Evolutionary conservation across 53 echinoderm and acorn worm species (phyloP).

Genomic region (Paracentrotus lividus): DNA sequence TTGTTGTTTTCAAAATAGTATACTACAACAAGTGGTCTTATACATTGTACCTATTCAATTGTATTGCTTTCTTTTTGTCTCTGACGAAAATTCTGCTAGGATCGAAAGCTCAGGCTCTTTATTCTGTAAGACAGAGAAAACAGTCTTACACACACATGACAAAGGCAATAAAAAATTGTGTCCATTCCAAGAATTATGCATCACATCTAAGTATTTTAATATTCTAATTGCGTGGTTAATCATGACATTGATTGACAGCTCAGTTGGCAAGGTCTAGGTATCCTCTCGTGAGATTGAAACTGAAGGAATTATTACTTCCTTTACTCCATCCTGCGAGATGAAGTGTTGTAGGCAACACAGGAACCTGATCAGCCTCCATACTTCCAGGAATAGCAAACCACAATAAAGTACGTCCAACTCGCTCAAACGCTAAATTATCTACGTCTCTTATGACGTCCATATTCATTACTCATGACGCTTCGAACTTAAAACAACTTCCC

Average conservation of each 20-base stretch:
- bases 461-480: neutral
- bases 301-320: neutral
- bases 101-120: no score
- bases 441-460: neutral
- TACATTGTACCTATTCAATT: neutral
- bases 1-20: neutral
- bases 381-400: conserved; percentile 31
- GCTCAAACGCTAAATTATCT: conserved; percentile 18
- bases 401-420: conserved; percentile 3
- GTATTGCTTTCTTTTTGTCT: no score
- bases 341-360: neutral
- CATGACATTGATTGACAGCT: neutral
- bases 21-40: neutral
- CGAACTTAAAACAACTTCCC: no score
- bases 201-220: no score
- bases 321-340: neutral
- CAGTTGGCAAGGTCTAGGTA: neutral
- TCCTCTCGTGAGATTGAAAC: neutral
- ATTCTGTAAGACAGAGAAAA: no score
- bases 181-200: no score
- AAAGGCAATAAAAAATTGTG: neutral
- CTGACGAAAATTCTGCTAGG: no score
- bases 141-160: neutral
- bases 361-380: conserved; percentile 24
- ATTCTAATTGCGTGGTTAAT: no score